These are phyloP conservation scores for Tamandua tetradactyla DNA, from an alignment of 2,797 vertebrate genomes.

Conservation along the genomic window DNA sequence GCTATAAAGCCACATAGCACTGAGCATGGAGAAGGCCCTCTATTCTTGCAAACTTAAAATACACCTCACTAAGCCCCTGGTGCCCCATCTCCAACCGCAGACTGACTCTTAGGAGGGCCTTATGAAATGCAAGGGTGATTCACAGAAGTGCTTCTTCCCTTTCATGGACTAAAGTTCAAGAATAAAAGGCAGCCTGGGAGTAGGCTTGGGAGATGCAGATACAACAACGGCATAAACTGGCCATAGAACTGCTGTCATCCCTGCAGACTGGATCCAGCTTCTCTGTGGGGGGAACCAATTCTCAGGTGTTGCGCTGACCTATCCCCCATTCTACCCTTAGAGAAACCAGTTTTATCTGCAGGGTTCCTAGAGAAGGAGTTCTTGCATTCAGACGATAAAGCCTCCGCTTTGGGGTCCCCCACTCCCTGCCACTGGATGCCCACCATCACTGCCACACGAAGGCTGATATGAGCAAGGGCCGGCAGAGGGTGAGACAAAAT, in stretches of 20 bases:
- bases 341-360: not conserved
- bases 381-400: not conserved
- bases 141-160: not conserved
- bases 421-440: not conserved
- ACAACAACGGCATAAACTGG: fast-evolving
- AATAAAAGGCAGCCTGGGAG: not conserved
- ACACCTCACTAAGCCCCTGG: not conserved
- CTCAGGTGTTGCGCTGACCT: not conserved
- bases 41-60: not conserved
- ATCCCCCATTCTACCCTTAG: not conserved
- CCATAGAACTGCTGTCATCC: not conserved
- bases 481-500: not conserved
- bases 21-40: not conserved
- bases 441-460: not conserved
- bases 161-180: not conserved
- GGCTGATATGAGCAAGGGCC: not conserved
- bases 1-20: not conserved
- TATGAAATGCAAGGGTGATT: not conserved
- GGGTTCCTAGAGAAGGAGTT: not conserved
- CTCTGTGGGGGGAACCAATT: not conserved
- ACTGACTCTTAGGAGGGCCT: not conserved
- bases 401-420: not conserved
- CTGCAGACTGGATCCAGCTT: not conserved
- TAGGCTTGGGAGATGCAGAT: not conserved
- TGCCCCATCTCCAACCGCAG: too few relatives aligned